phyloP scores from a whole-genome alignment of 2,888 invertebrate species.

The Pyralis farinalis region DNA sequence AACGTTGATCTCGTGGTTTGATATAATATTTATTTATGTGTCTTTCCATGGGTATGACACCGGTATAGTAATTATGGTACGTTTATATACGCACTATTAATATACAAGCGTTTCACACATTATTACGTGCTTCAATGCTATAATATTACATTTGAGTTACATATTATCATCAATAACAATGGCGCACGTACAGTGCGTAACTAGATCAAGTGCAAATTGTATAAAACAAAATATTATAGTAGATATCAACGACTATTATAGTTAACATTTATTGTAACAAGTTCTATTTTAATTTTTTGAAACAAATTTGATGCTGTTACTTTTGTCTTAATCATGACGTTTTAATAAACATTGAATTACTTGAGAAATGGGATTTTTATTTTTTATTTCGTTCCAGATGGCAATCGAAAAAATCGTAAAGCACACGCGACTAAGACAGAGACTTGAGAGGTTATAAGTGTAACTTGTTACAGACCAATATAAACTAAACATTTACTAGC shows the following conservation, averaged over 20 bases:
- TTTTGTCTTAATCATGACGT: constrained; percentile 73
- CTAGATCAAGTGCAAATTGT: constrained; percentile 32
- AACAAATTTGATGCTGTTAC: constrained; percentile 70
- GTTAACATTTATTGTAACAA: constrained; percentile 42
- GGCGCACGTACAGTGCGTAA: constrained; percentile 13
- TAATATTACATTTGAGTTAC: neutral
- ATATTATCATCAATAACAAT: neutral
- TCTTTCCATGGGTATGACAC: no score
- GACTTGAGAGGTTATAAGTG: no score
- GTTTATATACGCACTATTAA: no score
- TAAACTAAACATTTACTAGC: no score
- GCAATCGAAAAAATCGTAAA: no score
- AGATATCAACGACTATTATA: constrained; percentile 34
- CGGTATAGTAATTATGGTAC: no score
- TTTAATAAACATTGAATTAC: constrained; percentile 75
- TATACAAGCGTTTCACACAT: no score
- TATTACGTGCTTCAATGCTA: no score
- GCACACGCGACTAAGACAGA: no score
- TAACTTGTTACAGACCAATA: no score
- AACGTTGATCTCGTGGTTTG: no score
- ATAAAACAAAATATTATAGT: constrained; percentile 36
- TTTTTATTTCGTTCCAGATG: constrained; percentile 11
- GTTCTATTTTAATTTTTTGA: constrained; percentile 55
- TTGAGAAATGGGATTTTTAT: constrained; percentile 33
- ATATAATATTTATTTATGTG: no score